These are phyloP conservation scores for Athene noctua DNA, from an alignment of 2,113 vertebrate species.

Conservation along the genomic window DNA sequence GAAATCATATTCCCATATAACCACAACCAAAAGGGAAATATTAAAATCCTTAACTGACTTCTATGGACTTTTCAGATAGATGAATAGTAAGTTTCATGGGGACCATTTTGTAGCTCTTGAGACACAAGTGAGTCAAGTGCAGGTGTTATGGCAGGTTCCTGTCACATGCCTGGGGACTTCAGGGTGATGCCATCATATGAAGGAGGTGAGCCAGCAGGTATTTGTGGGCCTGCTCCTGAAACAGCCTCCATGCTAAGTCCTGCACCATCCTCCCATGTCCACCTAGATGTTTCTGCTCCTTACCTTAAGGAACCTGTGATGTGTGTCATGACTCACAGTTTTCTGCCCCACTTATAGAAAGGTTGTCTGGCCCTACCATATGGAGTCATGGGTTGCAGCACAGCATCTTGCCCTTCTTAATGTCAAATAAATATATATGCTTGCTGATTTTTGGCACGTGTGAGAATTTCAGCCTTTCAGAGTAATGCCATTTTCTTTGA, in stretches of 20 bases:
- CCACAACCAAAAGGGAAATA: background rate
- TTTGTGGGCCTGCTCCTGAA: background rate
- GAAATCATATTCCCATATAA: background rate
- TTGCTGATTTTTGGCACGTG: background rate
- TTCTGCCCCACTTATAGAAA: background rate
- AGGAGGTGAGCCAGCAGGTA: background rate
- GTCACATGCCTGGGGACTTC: background rate
- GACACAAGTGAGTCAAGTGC: background rate
- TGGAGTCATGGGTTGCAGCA: background rate
- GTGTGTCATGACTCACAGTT: fast-evolving
- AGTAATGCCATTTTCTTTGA: background rate
- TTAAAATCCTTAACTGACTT: background rate
- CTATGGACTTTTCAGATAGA: background rate
- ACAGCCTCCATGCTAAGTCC: background rate
- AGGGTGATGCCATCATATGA: background rate
- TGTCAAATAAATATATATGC: background rate
- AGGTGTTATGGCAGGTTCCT: background rate
- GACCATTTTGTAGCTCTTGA: background rate
- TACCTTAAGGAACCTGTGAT: fast-evolving
- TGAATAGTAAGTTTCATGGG: background rate
- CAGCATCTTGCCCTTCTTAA: background rate
- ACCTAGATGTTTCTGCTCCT: background rate
- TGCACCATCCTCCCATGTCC: background rate
- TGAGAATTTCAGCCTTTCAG: background rate
- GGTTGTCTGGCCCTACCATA: background rate